Conservation (phyloP, 1,140 invertebrate genomes). For the Drosophila dunni region DNA sequence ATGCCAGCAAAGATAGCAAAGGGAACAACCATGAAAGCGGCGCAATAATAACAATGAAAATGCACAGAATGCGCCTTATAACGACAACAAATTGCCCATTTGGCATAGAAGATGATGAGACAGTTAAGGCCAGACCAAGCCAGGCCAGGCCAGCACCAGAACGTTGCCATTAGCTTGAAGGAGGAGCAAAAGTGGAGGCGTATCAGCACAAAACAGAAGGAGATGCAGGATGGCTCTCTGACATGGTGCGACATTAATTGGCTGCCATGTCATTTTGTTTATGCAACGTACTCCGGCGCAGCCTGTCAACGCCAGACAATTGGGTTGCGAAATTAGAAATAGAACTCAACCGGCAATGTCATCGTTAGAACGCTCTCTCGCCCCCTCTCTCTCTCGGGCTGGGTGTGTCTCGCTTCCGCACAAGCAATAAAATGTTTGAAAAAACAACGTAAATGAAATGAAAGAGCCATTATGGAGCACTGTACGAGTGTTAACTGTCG, state of each 20-base stretch:
- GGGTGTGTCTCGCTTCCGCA: neutral
- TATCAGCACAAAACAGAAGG: neutral
- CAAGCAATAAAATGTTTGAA: conserved; percentile 42
- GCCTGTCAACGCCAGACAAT: conserved; percentile 71
- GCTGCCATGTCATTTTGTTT: conserved; percentile 80
- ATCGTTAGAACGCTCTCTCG: conserved; percentile 24
- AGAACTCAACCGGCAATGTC: conserved; percentile 36
- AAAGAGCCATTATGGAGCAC: conserved; percentile 22
- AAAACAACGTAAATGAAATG: conserved; percentile 25
- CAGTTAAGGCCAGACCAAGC: conserved; percentile 25
- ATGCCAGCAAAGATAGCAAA: conserved; percentile 19
- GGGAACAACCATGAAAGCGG: conserved; percentile 39
- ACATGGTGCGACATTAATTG: conserved; percentile 79
- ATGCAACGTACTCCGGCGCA: conserved; percentile 42
- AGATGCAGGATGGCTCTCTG: conserved; percentile 34
- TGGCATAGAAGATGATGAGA: conserved; percentile 76
- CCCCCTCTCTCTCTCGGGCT: neutral
- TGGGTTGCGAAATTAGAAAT: conserved; percentile 67
- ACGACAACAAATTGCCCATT: conserved; percentile 81
- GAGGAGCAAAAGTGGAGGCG: neutral
- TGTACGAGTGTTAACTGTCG: conserved; percentile 14
- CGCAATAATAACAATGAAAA: conserved; percentile 81
- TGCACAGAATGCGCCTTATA: conserved; percentile 79
- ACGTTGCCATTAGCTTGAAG: conserved; percentile 3
- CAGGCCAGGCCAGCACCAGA: neutral